Percentiles rank a stretch among this genome's conserved stretches.
Evolutionary conservation across 2,797 vertebrate species (phyloP).

Genomic region (Rhabdophis nuchalis): DNA sequence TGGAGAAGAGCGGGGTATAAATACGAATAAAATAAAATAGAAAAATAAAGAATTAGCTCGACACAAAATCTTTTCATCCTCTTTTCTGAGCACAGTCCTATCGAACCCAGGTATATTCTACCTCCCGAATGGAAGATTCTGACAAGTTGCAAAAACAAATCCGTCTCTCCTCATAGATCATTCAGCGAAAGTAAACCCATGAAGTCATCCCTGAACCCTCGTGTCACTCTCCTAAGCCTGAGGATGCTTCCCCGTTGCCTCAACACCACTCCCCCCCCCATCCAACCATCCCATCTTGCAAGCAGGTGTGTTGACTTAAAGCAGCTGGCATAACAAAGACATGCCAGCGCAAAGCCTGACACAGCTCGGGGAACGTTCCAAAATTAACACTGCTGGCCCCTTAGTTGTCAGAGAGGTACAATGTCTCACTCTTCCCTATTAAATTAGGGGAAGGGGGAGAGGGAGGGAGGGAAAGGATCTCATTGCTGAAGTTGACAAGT

Average conservation of each 20-base stretch:
- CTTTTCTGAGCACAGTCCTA: not conserved
- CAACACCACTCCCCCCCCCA: constrained; percentile 14
- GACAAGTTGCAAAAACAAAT: constrained; percentile 70
- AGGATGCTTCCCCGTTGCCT: constrained; percentile 49
- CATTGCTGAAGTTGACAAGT: constrained; percentile 9
- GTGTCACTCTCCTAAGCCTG: constrained; percentile 61
- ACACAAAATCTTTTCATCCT: not conserved
- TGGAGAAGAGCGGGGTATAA: too few species aligned
- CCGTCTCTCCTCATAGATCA: constrained; percentile 21
- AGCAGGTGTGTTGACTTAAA: constrained; percentile 73
- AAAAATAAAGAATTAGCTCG: not conserved
- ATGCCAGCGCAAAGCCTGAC: constrained; percentile 62
- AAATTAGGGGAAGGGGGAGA: constrained; percentile 22
- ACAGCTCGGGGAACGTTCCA: constrained; percentile 54
- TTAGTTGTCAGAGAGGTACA: constrained; percentile 50
- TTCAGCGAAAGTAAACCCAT: constrained; percentile 63
- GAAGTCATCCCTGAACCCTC: constrained; percentile 65
- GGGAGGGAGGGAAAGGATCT: constrained; percentile 41
- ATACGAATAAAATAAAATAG: too few species aligned
- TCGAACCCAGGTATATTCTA: constrained; percentile 26
- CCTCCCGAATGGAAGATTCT: not conserved
- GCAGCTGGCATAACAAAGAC: constrained; percentile 74
- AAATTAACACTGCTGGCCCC: constrained; percentile 64
- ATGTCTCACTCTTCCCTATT: constrained; percentile 43
- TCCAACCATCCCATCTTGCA: constrained; percentile 44